phyloP scores from a whole-genome alignment of 2,113 vertebrate species.

The Psilopogon haemacephalus region DNA sequence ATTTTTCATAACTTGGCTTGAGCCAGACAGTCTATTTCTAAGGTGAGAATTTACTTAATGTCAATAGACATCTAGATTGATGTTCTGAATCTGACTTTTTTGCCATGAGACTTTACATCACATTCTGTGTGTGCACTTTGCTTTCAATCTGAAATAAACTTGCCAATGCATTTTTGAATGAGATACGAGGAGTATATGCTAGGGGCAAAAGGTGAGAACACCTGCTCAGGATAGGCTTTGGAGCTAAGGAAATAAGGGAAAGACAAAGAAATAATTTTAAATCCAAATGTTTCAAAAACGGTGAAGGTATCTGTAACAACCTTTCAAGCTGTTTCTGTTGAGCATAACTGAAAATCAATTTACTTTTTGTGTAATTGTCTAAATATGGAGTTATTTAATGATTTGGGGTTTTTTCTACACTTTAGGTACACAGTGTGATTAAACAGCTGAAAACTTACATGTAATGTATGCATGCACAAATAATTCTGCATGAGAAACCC shows the following conservation, averaged over 20 bases:
- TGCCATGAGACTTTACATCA: not conserved
- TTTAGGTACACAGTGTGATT: not conserved
- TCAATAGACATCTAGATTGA: conserved; percentile 28
- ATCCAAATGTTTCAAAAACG: not conserved
- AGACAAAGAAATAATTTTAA: not conserved
- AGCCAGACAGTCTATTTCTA: conserved; percentile 35
- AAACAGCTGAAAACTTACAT: not conserved
- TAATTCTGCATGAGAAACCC: not conserved
- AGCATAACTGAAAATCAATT: not conserved
- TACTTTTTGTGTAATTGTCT: not conserved
- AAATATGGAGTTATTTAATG: not conserved
- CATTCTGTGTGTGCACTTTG: not conserved
- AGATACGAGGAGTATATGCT: not conserved
- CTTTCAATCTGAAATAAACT: conserved; percentile 1
- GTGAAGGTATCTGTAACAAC: not conserved
- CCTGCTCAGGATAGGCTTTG: not conserved
- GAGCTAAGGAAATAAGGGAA: not conserved
- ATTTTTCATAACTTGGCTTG: conserved; percentile 40
- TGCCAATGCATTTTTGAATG: not conserved
- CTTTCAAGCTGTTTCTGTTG: not conserved
- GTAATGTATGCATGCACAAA: not conserved
- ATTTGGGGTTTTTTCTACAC: not conserved
- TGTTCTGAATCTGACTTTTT: conserved; percentile 17
- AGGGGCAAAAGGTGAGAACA: not conserved
- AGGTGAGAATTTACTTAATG: conserved; percentile 56